Evolutionary conservation across 1,140 invertebrate species (phyloP).

Genomic region (Drosophila auraria): DNA sequence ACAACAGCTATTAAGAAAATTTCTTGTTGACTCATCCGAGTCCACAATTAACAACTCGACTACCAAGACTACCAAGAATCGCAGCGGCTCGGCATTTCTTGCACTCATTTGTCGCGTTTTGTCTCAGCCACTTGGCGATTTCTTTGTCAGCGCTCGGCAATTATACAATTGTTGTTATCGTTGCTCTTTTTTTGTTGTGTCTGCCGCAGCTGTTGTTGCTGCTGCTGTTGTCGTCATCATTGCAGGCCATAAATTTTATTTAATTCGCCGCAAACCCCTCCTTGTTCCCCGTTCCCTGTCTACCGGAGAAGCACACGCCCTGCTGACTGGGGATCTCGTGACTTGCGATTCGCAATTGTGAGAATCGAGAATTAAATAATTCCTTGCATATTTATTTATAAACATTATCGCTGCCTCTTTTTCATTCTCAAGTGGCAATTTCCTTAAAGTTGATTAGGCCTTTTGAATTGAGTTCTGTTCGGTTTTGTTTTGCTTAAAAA

Average conservation of each 20-base stretch:
- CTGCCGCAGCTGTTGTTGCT: constrained; percentile 34
- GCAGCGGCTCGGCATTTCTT: constrained; percentile 59
- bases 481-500: constrained; percentile 31
- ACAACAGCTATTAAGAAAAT: constrained; percentile 80
- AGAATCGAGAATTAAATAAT: constrained; percentile 82
- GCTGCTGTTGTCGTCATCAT: constrained; percentile 43
- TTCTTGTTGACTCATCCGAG: constrained; percentile 81
- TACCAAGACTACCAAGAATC: constrained; percentile 64
- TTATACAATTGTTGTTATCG: constrained; percentile 73
- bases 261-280: constrained; percentile 54
- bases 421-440: constrained; percentile 52
- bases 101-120: constrained; percentile 77
- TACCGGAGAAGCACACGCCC: constrained; percentile 62
- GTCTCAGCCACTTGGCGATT: constrained; percentile 67
- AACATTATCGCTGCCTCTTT: constrained; percentile 55
- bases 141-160: constrained; percentile 76
- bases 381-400: constrained; percentile 81
- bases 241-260: constrained; percentile 72
- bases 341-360: constrained; percentile 75
- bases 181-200: constrained; percentile 25
- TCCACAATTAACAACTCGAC: constrained; percentile 74
- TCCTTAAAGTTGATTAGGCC: constrained; percentile 70
- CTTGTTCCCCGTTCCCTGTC: neutral
- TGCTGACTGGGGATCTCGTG: constrained; percentile 71
- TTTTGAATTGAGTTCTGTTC: constrained; percentile 32